phyloP scores from a whole-genome alignment of 1,140 invertebrate genomes.

The Drosophila fuyamai region DNA sequence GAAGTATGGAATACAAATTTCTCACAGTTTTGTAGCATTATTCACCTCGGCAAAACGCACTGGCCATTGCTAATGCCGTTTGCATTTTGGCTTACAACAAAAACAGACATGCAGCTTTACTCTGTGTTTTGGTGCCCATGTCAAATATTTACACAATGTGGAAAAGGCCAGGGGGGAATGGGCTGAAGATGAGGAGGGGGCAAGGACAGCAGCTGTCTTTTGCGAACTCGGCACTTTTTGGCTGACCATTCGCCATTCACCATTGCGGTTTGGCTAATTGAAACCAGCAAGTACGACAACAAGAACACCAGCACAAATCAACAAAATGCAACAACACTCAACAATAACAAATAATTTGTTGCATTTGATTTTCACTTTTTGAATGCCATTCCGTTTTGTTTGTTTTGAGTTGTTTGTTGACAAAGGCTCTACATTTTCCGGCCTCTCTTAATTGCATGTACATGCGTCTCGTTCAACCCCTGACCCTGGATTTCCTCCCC shows the following conservation, averaged over 20 bases:
- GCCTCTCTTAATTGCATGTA: conserved; percentile 48
- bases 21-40: conserved; percentile 16
- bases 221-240: conserved; percentile 29
- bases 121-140: conserved; percentile 45
- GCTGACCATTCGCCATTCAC: conserved; percentile 38
- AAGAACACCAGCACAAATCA: conserved; percentile 10
- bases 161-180: conserved; percentile 10
- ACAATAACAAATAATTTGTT: conserved; percentile 46
- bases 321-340: conserved; percentile 11
- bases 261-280: conserved; percentile 65
- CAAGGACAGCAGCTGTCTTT: conserved; percentile 24
- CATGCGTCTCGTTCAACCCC: conserved; percentile 31
- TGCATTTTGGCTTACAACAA: conserved; percentile 68
- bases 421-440: conserved; percentile 27
- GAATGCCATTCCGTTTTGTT: conserved; percentile 58
- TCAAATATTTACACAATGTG: conserved; percentile 72
- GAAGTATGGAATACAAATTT: background rate
- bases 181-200: background rate
- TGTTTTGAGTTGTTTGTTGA: conserved; percentile 39
- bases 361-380: conserved; percentile 70
- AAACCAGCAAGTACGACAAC: conserved; percentile 37
- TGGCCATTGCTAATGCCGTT: conserved; percentile 74
- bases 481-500: conserved; percentile 8
- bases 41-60: conserved; percentile 41
- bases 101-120: conserved; percentile 35